Evolutionary conservation across 2,888 invertebrate genomes (phyloP).

Genomic region (Volucella inflata): DNA sequence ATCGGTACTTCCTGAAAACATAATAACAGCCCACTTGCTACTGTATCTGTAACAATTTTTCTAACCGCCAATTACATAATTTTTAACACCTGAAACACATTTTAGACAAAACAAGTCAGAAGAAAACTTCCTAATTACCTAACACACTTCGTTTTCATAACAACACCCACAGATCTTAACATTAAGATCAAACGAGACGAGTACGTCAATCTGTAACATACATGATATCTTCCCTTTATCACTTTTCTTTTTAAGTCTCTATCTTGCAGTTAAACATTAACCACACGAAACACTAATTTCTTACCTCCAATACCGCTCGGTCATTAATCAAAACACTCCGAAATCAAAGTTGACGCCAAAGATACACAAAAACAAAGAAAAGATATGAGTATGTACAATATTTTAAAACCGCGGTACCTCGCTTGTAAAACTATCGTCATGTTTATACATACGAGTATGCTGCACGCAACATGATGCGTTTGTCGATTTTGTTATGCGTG

Average conservation of each 20-base stretch:
- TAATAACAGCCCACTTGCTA: neutral
- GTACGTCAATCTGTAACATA: conserved; percentile 25
- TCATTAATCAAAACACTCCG: conserved; percentile 63
- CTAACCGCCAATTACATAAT: conserved; percentile 32
- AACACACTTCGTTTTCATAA: conserved; percentile 40
- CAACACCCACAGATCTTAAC: conserved; percentile 49
- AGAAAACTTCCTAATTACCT: conserved; percentile 9
- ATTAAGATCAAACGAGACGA: conserved; percentile 10
- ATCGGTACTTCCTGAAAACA: too few relatives aligned
- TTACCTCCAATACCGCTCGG: conserved; percentile 37
- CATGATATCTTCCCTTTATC: conserved; percentile 50
- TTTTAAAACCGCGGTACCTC: too few relatives aligned
- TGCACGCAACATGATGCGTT: conserved; percentile 68
- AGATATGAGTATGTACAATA: neutral
- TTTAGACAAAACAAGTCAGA: conserved; percentile 7
- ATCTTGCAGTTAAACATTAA: conserved; percentile 49
- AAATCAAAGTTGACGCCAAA: too few relatives aligned
- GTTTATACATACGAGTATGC: conserved; percentile 55
- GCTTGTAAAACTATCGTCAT: neutral
- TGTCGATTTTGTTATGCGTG: neutral
- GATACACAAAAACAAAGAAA: conserved; percentile 33
- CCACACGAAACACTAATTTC: conserved; percentile 70
- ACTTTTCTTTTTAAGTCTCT: conserved; percentile 51
- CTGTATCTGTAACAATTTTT: neutral
- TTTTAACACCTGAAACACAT: neutral